Percentiles rank a stretch among this genome's conserved stretches.
phyloP scores from a whole-genome alignment of 53 echinoderm and acorn worm species.

The Pentamera pediparva region DNA sequence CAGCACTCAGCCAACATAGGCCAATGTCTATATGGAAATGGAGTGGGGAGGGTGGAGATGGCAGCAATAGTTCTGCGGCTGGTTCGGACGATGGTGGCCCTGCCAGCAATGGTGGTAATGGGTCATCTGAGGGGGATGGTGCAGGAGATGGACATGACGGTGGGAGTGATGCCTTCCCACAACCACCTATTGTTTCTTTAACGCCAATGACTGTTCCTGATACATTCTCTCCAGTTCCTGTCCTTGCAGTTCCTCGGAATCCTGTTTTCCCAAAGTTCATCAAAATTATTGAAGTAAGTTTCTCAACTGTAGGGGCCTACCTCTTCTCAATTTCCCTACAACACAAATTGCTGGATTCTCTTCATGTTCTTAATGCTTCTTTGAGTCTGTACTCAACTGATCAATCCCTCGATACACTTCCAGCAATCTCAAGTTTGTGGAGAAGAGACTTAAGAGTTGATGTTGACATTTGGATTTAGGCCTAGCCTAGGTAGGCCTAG shows the following conservation, averaged over 20 bases:
- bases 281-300: conserved; percentile 93
- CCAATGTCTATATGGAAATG: conserved; percentile 40
- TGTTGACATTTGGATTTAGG: too few relatives aligned
- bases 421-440: too few relatives aligned
- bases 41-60: conserved; percentile 45
- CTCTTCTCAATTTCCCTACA: background rate
- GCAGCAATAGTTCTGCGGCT: background rate
- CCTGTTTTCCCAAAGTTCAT: conserved; percentile 98
- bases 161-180: conserved; percentile 9
- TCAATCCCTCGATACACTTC: too few relatives aligned
- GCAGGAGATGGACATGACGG: conserved; percentile 39
- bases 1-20: background rate
- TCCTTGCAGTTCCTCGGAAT: conserved; percentile 91
- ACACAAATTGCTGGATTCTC: too few relatives aligned
- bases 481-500: too few relatives aligned
- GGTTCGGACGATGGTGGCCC: conserved; percentile 14
- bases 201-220: conserved; percentile 91
- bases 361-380: too few relatives aligned
- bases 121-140: background rate
- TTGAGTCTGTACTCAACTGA: too few relatives aligned
- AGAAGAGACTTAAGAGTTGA: too few relatives aligned
- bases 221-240: conserved; percentile 77
- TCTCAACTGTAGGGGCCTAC: background rate
- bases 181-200: conserved; percentile 60
- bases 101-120: conserved; percentile 16